These are phyloP conservation scores for Hypomecis punctinalis DNA, from an alignment of 2,888 invertebrate genomes.

Conservation along the genomic window DNA sequence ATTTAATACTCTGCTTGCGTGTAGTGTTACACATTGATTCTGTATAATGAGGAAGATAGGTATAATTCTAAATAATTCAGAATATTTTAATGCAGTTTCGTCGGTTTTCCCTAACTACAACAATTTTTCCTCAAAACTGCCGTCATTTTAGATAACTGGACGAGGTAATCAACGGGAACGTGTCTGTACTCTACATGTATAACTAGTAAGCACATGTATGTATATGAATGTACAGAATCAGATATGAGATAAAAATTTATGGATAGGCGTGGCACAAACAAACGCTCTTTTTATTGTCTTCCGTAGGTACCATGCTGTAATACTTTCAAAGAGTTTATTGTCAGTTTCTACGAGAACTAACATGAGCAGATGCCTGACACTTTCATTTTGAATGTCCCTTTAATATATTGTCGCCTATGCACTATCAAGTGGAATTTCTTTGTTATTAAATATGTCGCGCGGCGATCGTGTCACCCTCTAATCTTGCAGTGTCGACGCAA, in stretches of 20 bases:
- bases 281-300: neutral
- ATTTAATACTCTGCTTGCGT: too few relatives aligned
- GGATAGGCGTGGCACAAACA: neutral
- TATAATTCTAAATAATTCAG: too few relatives aligned
- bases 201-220: too few relatives aligned
- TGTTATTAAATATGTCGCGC: conserved; percentile 37
- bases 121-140: too few relatives aligned
- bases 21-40: too few relatives aligned
- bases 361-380: neutral
- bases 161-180: too few relatives aligned
- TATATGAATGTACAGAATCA: neutral
- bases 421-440: conserved; percentile 21
- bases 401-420: neutral
- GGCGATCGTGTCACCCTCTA: conserved; percentile 38
- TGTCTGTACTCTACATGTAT: too few relatives aligned
- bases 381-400: neutral
- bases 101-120: too few relatives aligned
- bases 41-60: too few relatives aligned
- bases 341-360: neutral
- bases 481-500: conserved; percentile 43
- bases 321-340: neutral
- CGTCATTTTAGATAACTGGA: too few relatives aligned
- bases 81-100: too few relatives aligned
- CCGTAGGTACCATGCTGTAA: neutral
- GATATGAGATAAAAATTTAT: neutral